Evolutionary conservation across 2,797 vertebrate species (phyloP).

Genomic region (Knipowitschia caucasica): DNA sequence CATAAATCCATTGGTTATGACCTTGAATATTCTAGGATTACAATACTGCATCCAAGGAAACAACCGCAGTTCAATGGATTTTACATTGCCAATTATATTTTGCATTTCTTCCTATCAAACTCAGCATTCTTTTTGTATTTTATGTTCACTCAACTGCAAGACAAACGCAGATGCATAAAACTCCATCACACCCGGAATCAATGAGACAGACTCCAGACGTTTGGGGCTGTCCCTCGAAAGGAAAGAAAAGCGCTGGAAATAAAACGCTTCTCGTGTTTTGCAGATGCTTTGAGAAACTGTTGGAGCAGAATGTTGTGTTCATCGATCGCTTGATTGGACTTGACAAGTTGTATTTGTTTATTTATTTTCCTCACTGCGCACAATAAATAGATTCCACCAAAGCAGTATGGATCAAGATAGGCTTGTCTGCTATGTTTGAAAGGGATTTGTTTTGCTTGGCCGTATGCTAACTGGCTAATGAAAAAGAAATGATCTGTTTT

Average conservation of each 20-base stretch:
- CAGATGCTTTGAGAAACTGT: conserved; percentile 18
- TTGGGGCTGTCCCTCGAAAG: conserved; percentile 6
- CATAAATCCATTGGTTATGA: background rate
- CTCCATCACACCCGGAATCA: conserved; percentile 1
- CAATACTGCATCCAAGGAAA: background rate
- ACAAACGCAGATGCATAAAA: conserved; percentile 7
- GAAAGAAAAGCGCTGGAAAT: conserved; percentile 10
- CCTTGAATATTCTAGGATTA: background rate
- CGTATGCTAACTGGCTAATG: no score
- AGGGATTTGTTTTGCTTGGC: no score
- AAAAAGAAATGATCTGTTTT: no score
- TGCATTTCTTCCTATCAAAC: background rate
- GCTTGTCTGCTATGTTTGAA: background rate
- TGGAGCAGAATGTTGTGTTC: conserved; percentile 23
- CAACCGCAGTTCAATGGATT: background rate
- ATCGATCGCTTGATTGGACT: conserved; percentile 42
- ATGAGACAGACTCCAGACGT: background rate
- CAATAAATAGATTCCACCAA: conserved; percentile 3
- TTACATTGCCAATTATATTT: conserved; percentile 2
- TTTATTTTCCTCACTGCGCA: background rate
- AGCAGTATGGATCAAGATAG: conserved; percentile 19
- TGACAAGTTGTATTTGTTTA: conserved; percentile 22
- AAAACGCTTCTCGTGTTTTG: conserved; percentile 4
- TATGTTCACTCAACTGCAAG: background rate
- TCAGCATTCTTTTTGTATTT: conserved; percentile 2